phyloP scores from a whole-genome alignment of 2,113 vertebrate genomes.

The Hyperoodon ampullatus region DNA sequence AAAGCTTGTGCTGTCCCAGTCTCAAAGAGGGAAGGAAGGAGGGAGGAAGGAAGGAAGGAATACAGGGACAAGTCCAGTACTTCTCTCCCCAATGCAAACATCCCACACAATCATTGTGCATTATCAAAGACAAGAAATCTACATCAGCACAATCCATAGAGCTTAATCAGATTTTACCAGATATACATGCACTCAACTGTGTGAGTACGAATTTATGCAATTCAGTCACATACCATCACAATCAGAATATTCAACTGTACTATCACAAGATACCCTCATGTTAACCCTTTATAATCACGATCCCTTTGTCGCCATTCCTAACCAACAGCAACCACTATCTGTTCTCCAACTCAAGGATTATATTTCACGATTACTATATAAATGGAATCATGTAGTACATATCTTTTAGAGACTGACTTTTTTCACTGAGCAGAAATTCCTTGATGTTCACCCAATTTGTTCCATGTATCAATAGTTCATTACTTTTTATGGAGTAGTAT shows the following conservation, averaged over 20 bases:
- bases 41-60: not conserved
- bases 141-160: not conserved
- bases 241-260: not conserved
- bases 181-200: not conserved
- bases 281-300: not conserved
- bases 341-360: not conserved
- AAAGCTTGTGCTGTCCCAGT: not conserved
- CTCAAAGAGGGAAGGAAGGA: no score
- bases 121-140: not conserved
- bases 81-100: not conserved
- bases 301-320: not conserved
- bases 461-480: not conserved
- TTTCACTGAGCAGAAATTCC: not conserved
- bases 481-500: not conserved
- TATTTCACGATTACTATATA: not conserved
- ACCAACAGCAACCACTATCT: not conserved
- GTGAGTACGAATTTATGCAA: not conserved
- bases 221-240: not conserved
- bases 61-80: not conserved
- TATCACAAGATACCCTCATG: not conserved
- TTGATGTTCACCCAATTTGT: not conserved
- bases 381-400: not conserved
- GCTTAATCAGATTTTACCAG: not conserved
- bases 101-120: not conserved
- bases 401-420: not conserved